phyloP scores from a whole-genome alignment of 2,113 vertebrate species.

The Malurus cyaneus region DNA sequence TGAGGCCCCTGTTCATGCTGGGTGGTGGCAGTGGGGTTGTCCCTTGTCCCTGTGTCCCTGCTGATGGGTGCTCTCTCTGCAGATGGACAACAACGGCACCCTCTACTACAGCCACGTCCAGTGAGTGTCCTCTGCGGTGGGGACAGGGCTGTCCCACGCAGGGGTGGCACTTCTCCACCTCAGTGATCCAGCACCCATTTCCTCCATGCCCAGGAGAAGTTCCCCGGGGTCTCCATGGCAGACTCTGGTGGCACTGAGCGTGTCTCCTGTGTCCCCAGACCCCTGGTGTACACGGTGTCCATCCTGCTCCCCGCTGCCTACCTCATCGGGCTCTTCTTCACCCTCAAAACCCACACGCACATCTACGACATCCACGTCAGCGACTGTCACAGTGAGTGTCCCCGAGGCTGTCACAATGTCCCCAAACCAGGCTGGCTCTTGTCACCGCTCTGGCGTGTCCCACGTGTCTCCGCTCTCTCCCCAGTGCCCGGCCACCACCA shows the following conservation, averaged over 20 bases:
- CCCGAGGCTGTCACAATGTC: not conserved
- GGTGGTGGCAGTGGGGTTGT: not conserved
- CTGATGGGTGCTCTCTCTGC: not conserved
- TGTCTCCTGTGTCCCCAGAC: constrained; percentile 57
- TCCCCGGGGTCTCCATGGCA: not conserved
- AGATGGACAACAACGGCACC: constrained; percentile 74
- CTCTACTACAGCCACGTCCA: constrained; percentile 83
- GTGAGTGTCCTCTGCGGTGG: constrained; percentile 73
- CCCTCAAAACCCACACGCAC: constrained; percentile 85
- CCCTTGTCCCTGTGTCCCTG: rapidly evolving
- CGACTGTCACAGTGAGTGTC: constrained; percentile 78
- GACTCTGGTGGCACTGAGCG: not conserved
- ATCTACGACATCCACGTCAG: constrained; percentile 86
- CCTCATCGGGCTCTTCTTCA: constrained; percentile 84
- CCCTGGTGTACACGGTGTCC: constrained; percentile 78
- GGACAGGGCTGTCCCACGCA: not conserved
- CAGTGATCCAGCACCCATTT: not conserved
- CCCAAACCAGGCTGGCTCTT: rapidly evolving
- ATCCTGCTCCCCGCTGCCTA: constrained; percentile 82
- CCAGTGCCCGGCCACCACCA: constrained; percentile 68
- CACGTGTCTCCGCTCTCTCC: not conserved
- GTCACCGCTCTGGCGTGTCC: rapidly evolving
- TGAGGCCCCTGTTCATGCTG: rapidly evolving
- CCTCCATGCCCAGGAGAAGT: not conserved
- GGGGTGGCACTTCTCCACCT: not conserved